Evolutionary conservation across 1,140 invertebrate species (phyloP), one percentile per base, ranked within the genome.

Genomic region (Diachasma alloeum): DNA sequence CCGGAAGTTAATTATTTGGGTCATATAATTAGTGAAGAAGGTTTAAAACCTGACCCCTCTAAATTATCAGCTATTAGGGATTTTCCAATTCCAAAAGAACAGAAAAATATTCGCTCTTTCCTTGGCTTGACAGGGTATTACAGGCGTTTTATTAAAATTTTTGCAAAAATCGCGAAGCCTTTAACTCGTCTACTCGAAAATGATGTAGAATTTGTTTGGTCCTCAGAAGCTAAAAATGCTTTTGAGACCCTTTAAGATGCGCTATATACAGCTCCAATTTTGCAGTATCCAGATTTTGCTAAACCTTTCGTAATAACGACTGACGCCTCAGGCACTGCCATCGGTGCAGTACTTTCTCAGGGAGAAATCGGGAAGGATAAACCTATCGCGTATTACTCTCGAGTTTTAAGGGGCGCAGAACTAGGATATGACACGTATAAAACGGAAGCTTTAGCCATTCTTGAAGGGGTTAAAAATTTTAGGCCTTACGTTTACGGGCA

Each of bases 321-420:
- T 4, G 36, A 44, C 19, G 70, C 44, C 17, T 72, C 70, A 2
- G 70, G 39, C 24, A 44, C 22, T 13, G 39, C 70, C 6, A 53
- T 53, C 4, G 48, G 48, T 4, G 48, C 48, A n/a, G 48, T 53
- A 4, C 48, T 53, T 17, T 53, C 9, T 2, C 48, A 53, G 1
- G 48, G 48, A 53, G 48, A 53, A 53, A 19, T 53, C 1, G 48
- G 48, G 1, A 53, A 53, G 17, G 48, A 53, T 19, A 53, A 53
- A 19, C 48, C 48, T 53, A 17, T 53, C 17, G 48, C 48, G 0
- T 53, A 19, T 17, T 53, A 17, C 9, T 53, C n/a, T 53, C 48
- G 48, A n/a, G 70, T 72, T 13, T n/a, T 53, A 42, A 72, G 39
- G 26, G 70, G 70, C 8, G 70, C 70, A 17, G 70, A 72, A 72